phyloP scores from a whole-genome alignment of 1,140 invertebrate genomes.

The Zophobas atratus region DNA sequence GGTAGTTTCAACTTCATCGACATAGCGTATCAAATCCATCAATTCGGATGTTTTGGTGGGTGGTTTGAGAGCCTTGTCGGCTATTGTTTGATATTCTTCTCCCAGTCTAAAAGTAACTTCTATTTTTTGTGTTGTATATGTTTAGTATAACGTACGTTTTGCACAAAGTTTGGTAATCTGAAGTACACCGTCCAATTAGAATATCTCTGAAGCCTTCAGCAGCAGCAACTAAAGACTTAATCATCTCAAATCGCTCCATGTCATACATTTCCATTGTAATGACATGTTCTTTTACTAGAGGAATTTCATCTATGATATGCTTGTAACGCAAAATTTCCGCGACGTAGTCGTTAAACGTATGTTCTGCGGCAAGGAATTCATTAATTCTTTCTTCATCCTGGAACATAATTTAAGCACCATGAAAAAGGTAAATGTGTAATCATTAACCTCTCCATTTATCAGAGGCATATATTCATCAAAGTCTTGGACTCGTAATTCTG shows the following conservation, averaged over 20 bases:
- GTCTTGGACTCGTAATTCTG: slow-evolving; percentile 80
- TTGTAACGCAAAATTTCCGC: slow-evolving; percentile 78
- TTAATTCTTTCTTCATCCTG: slow-evolving; percentile 74
- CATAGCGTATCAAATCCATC: slow-evolving; percentile 87
- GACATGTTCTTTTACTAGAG: slow-evolving; percentile 76
- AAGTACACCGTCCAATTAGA: slow-evolving; percentile 81
- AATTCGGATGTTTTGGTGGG: slow-evolving; percentile 89
- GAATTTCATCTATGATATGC: slow-evolving; percentile 76
- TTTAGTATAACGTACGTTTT: slow-evolving; percentile 76
- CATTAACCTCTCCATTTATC: slow-evolving; percentile 79
- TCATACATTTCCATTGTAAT: slow-evolving; percentile 89
- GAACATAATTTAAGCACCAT: slow-evolving; percentile 29
- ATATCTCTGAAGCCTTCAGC: slow-evolving; percentile 81
- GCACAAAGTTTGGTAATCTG: slow-evolving; percentile 85
- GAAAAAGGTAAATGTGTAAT: not conserved
- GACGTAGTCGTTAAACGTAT: slow-evolving; percentile 79
- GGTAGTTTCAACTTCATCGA: slow-evolving; percentile 81
- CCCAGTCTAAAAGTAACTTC: slow-evolving; percentile 77
- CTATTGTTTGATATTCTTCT: slow-evolving; percentile 88
- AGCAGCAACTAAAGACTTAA: slow-evolving; percentile 78
- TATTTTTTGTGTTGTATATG: slow-evolving; percentile 20
- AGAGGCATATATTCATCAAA: slow-evolving; percentile 88
- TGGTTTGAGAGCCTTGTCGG: slow-evolving; percentile 82
- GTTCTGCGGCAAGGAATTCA: slow-evolving; percentile 77
- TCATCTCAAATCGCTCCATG: slow-evolving; percentile 86